Percentiles rank a stretch among this genome's conserved stretches.
These are phyloP conservation scores for Podargus strigoides DNA, from an alignment of 2,797 vertebrate genomes.

Conservation along the genomic window DNA sequence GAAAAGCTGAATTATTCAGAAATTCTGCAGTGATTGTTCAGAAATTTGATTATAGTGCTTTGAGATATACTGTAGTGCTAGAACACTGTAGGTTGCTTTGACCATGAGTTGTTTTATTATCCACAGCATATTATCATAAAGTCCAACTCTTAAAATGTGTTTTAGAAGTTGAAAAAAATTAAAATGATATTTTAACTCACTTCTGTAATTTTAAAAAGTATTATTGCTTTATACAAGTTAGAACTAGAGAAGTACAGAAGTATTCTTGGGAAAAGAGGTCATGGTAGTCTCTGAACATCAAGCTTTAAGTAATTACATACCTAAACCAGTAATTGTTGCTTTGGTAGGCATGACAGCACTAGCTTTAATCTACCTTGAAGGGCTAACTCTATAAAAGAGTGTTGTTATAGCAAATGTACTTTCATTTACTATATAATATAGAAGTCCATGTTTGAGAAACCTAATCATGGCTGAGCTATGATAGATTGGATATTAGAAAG, in stretches of 20 bases:
- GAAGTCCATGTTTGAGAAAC: neutral
- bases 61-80: neutral
- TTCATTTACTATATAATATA: neutral
- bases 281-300: neutral
- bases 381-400: neutral
- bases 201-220: neutral
- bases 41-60: neutral
- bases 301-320: neutral
- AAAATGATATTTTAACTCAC: neutral
- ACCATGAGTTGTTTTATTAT: neutral
- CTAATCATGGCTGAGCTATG: neutral
- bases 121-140: rapidly evolving
- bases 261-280: neutral
- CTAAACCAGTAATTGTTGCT: neutral
- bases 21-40: neutral
- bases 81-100: neutral
- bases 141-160: neutral
- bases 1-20: neutral
- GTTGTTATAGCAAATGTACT: neutral
- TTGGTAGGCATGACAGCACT: neutral
- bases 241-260: neutral
- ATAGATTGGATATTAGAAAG: no score
- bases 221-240: neutral
- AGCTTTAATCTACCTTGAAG: neutral
- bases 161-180: neutral